Base-by-base conservation (phyloP, 2,888 invertebrate genomes). In the Phyllotreta cruciferae region DNA sequence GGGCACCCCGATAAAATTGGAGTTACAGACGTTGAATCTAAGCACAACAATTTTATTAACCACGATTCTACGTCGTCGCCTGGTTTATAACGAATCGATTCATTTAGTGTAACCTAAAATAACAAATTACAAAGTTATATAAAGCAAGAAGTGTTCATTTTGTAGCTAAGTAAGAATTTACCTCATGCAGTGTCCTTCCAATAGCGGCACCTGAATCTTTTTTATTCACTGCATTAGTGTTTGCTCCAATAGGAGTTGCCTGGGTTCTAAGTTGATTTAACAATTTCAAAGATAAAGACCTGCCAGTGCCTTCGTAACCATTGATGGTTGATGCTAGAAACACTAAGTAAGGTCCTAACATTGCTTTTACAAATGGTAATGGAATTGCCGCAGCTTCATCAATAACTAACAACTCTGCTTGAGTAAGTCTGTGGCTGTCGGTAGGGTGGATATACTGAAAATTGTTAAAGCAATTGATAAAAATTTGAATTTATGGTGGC, bases 311-410 rank as follows among this genome's bases (percentile, higher is more conserved):
- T 83, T 98, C 98, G 79, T 98, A 98, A 0, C 99, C 99, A 75
- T 97, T 94, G 44, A 98, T 93, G 0, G 99, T 99, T 0, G 98
- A 99, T 0, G 99, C 91, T 77, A 99, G 87, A 78, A 99, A 94
- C 8, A 96, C 93, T 38, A 98, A 85, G 75, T 97, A 97, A 0
- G 97, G 95, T 0, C 92, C 93, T 61, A 94, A 84, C 80, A 98
- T 91, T 1, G 90, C 88, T 70, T 94, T 93, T 0, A 99, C 97
- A 73, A 93, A 88, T 0, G 94, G 92, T 62, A 99, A 83, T 0
- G 99, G 99, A 71, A 99, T 99, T 6, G 99, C 99, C 0, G 99
- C 99, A 1, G 99, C 99, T 82, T 99, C 99, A 81, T 99, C 99
- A 62, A 99, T 97, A 0, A 99, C 89, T 37, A 99, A 85, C 42